A percentile compares a stretch with the other conserved stretches of the same genome.
These are phyloP conservation scores for Phaedon cochleariae DNA, from an alignment of 2,888 invertebrate genomes.

Conservation along the genomic window DNA sequence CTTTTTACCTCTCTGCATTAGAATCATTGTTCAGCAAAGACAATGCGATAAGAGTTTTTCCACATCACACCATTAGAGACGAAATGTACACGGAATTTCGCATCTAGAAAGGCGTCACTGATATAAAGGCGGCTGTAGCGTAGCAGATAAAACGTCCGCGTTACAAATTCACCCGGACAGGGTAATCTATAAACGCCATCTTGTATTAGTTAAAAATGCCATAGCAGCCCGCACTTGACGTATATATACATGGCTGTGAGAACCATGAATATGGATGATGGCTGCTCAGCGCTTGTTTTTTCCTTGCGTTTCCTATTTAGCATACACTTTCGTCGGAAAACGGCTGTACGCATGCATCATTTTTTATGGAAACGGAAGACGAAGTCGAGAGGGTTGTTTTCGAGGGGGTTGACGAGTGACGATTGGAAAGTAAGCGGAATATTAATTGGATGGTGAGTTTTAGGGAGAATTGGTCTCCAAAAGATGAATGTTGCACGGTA, in stretches of 20 bases:
- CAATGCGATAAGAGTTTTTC: conserved; percentile 5
- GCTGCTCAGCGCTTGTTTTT: conserved; percentile 27
- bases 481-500: too few relatives aligned
- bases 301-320: conserved; percentile 19
- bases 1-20: too few relatives aligned
- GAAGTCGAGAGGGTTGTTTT: background rate
- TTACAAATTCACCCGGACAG: conserved; percentile 52
- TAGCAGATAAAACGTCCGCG: conserved; percentile 27
- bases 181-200: conserved; percentile 58
- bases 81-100: too few relatives aligned
- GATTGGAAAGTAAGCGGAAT: too few relatives aligned
- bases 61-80: background rate
- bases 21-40: too few relatives aligned
- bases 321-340: conserved; percentile 8
- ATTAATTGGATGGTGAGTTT: too few relatives aligned
- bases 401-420: background rate
- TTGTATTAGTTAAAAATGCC: conserved; percentile 58
- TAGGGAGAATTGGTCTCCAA: too few relatives aligned
- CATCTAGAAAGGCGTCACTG: too few relatives aligned
- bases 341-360: conserved; percentile 8
- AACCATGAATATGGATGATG: conserved; percentile 55
- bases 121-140: background rate
- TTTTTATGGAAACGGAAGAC: conserved; percentile 7
- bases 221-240: conserved; percentile 48
- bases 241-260: conserved; percentile 38